Evolutionary conservation across 1,140 invertebrate species (phyloP), one percentile per base, ranked within the genome.

Genomic region (Drosophila athabasca): DNA sequence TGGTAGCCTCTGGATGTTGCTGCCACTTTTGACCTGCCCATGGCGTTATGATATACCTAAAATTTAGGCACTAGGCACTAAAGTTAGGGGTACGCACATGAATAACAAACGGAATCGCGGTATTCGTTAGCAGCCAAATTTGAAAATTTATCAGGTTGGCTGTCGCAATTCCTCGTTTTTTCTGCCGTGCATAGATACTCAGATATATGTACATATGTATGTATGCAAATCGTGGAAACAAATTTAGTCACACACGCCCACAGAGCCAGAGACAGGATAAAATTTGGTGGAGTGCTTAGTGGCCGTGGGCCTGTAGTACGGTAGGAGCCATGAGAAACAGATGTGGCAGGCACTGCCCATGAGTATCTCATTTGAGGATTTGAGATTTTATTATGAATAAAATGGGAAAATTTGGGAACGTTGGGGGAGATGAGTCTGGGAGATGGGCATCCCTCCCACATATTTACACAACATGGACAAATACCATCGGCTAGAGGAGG

Each of bases 81-180:
- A 29, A 29, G 26, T 29, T 29, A 2, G 29, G 6, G 2, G 29
- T 31, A 45, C 49, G 51, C 48, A 29, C 52, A 49, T 22, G 69
- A 44, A 73, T 31, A 61, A 51, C 61, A 53, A 22, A 45, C 22
- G 52, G 31, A 35, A 3, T 67, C 76, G 54, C 59, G 60, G 66
- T 72, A 85, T 85, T 83, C 76, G 73, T 80, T 80, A 84, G 81
- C 72, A 80, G 80, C 71, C 49, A 76, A 80, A 80, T 83, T 83
- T 79, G 66, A 72, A 80, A 85, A 79, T 73, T 80, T 85, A 80
- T 85, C 62, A 71, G 26, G 58, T 43, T 64, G 61, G 50, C 55
- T 53, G 55, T 53, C 44, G 31, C 31, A 35, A 8, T 9, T 8
- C 7, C 8, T 11, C 2, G 0, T 8, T 35, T 35, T 9, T 35